Base-by-base conservation (phyloP, 2,797 vertebrate species). In the Sitta carolinensis region DNA sequence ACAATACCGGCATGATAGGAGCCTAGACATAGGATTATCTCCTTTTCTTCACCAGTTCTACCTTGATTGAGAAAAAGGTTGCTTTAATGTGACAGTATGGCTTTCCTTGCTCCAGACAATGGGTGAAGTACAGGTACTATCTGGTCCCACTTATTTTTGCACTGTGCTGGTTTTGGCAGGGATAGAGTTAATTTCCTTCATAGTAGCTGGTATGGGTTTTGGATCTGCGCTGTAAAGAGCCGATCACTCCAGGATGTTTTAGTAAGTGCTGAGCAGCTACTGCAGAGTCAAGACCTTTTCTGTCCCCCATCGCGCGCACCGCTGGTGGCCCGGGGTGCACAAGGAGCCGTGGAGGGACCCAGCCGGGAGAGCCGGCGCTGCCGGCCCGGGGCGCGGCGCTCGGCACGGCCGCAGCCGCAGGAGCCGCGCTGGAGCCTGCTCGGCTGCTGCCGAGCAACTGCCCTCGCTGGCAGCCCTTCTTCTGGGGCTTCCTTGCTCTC, bases 291-390 rank as follows among this genome's bases (percentile, higher is more conserved):
- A 58, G 48, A 50, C 34, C 63, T 76, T 52, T 54, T 25, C 50
- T 68, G 50, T 38, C 42, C 4, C 47, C 52, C 52, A 51, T 21
- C 16, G 9, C 43, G 40, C 4, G 9, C 47, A 36, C 13, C 63
- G 3, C 47, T 0, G 11, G 51, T 0, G 17, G 62, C 22, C 32
- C 26, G 45, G 47, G n/a, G 3, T 11, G 51, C 68, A 51, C 14
- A 8, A 16, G 47, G 3, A 57, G 30, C 0, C 47, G 52, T 26
- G 34, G 38, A 21, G 30, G 48, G 38, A 18, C 52, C 10, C 22
- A 30, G 36, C 6, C 0, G 1, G 74, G 30, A 57, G 51, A 75
- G 79, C 29, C 10, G 45, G 34, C 29, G 40, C 73, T 22, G 2
- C 57, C 64, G 69, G 7, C 10, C 51, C 51, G 11, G 32, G 58